Base-by-base conservation (phyloP, 2,888 invertebrate genomes). In the Yponomeuta evonymella region DNA sequence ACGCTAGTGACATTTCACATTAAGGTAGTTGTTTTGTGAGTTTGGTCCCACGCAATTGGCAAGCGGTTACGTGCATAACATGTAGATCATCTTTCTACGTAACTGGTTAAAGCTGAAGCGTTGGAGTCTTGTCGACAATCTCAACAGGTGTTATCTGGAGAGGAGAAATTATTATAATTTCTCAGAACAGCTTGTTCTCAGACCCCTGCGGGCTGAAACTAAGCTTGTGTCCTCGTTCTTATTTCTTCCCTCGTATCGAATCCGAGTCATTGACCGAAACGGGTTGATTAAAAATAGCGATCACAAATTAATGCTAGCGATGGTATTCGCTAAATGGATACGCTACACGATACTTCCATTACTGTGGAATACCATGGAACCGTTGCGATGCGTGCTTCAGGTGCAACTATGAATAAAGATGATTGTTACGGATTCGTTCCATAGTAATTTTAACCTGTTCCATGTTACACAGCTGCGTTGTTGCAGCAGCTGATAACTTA, bases 261-360 rank as follows among this genome's bases (percentile, higher is more conserved):
- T 81, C 75, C 80, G 75, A 82, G 81, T 82, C 83, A 76, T 77
- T 78, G 83, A 79, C 81, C 81, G 77, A 77, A 76, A 76, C 77
- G 75, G 76, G 51, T 83, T 79, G 80, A 84, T 84, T 81, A 83
- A 81, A 83, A 81, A 79, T 79, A 83, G 81, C 80, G 78, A 81
- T 78, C 78, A 78, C 76, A 79, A 82, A 83, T 81, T 81, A 78
- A 78, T 75, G 71, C 73, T 75, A 75, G 72, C 73, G 77, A 75
- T 71, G 75, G 76, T 76, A 77, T 79, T 79, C 76, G 77, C 78
- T 75, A 76, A 77, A 76, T 78, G 74, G 75, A 75, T 74, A 73
- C 72, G 67, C 71, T 73, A 72, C 70, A 72, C 73, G 74, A 76
- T 74, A 73, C 70, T 74, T 71, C 74, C 72, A 72, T 72, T 74